Evolutionary conservation across 35 echinoderm and acorn worm species (phyloP), one percentile per base, ranked within the genome.

Genomic region (Apostichopus californicus): DNA sequence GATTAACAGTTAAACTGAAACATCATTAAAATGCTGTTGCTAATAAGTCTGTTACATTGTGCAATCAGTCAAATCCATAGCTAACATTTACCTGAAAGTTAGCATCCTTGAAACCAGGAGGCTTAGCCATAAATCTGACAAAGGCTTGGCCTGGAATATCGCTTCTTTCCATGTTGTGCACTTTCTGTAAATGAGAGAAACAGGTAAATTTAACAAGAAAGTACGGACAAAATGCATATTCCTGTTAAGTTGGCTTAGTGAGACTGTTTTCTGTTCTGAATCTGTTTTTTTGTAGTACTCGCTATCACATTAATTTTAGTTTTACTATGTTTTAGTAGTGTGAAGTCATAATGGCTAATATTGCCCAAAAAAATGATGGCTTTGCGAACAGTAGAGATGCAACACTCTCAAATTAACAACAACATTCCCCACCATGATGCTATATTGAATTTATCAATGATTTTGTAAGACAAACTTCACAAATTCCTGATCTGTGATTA

Each of bases 131-230:
- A 64, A 72, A 96, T 77, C 95, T 70, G 61, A 98, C 93, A 46
- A 96, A 93, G 6, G 94, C 95, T 54, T 98, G 97, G 55, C 85
- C 87, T 17, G 96, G 70, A 54, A 98, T 93, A 23, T 94, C 87
- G 12, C 93, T 93, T 71, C 94, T 77, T 54, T 98, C 97, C 97
- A 96, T 98, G 57, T 96, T 96, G 57, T 96, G 87, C 6, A 98
- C 91, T 94, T 91, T 93, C 96, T 98, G 79, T 26, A 87, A 89
- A 77, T 18, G 21, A 75, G 7, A 89, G 60, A 61, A 61, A 8
- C 1, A 0, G 34, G 34, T 46, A 46, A 46, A 75, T 75, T 22
- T 7, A n/a, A 22, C 14, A 20, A 20, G 13, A 75, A 7, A 75
- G 8, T 65, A 11, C 1, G 6, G 13, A 14, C 1, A 73, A 73